Conservation (phyloP, 2,113 vertebrate genomes). For the Bufo gargarizans region DNA sequence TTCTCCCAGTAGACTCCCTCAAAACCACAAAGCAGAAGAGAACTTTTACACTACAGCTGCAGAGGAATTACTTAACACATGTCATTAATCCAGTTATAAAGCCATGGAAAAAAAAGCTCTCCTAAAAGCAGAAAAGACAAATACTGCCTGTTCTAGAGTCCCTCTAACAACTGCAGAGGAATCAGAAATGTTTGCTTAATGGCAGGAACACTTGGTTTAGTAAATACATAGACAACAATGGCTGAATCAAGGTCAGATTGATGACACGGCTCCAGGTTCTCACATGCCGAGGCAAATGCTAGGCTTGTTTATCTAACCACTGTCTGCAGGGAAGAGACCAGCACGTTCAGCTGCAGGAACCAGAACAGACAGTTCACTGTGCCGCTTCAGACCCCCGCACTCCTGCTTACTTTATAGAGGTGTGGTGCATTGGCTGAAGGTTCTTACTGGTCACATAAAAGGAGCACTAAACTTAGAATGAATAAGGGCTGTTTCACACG, state of each 20-base stretch:
- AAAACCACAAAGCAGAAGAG: background rate
- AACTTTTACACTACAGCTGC: constrained; percentile 3
- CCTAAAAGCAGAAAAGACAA: background rate
- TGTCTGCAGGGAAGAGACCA: background rate
- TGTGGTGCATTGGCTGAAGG: too few relatives aligned
- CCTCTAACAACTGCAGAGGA: background rate
- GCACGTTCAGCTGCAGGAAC: background rate
- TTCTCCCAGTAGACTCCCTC: background rate
- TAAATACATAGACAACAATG: background rate
- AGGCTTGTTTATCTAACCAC: background rate
- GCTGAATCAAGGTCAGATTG: background rate
- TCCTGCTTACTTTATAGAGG: too few relatives aligned
- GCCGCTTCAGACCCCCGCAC: background rate
- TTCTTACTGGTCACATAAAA: too few relatives aligned
- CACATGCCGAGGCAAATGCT: background rate
- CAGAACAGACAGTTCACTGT: background rate
- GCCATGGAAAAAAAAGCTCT: background rate
- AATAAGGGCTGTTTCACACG: too few relatives aligned
- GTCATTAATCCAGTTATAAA: background rate
- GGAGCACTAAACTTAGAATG: too few relatives aligned
- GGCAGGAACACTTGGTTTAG: background rate
- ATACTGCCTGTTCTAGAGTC: background rate
- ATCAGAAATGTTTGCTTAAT: background rate
- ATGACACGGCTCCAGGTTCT: background rate
- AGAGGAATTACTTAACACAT: constrained; percentile 6